Conservation (phyloP, 2,797 vertebrate genomes). For the Cuniculus paca region DNA sequence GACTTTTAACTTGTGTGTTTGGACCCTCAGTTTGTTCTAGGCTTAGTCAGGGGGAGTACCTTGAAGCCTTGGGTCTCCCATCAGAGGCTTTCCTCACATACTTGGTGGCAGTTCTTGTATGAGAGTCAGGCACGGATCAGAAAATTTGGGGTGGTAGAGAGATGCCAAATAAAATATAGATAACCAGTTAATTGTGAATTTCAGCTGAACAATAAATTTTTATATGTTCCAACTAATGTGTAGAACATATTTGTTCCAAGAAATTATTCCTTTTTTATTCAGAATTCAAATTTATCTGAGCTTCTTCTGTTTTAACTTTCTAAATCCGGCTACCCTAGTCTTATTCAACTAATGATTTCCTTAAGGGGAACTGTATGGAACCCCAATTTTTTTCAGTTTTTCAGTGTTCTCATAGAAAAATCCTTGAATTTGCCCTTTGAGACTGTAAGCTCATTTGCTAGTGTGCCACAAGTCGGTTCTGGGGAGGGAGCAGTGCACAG, state of each 20-base stretch:
- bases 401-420: slow-evolving; percentile 60
- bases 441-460: not conserved
- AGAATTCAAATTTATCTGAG: slow-evolving; percentile 13
- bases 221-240: not conserved
- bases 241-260: not conserved
- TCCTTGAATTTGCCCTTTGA: not conserved
- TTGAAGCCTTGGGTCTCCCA: not conserved
- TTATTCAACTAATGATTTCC: not conserved
- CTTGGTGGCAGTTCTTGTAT: not conserved
- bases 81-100: not conserved
- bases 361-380: not conserved
- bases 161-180: slow-evolving; percentile 33
- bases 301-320: slow-evolving; percentile 4
- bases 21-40: not conserved
- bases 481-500: not conserved
- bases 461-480: not conserved
- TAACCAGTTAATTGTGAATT: not conserved
- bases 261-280: slow-evolving; percentile 10
- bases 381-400: not conserved
- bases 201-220: slow-evolving; percentile 25
- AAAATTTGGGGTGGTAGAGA: not conserved
- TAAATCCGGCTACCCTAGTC: not conserved
- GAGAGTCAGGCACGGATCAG: not conserved
- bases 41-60: not conserved
- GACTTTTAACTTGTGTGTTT: not conserved